Evolutionary conservation across 2,113 vertebrate species (phyloP).

Genomic region (Paramormyrops kingsleyae): DNA sequence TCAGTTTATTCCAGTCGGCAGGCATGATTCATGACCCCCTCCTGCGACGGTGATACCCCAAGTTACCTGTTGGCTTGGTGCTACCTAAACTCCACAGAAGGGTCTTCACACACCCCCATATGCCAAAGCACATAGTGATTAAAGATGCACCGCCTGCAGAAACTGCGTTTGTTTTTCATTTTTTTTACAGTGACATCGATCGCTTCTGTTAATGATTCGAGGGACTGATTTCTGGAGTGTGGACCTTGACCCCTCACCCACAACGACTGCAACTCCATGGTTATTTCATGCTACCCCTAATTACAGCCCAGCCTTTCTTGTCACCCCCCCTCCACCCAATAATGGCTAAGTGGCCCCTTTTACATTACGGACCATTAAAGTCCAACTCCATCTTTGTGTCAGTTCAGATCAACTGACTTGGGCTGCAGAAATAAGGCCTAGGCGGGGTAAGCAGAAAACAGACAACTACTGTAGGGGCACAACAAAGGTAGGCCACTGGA

Average conservation of each 20-base stretch:
- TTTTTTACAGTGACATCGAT: neutral
- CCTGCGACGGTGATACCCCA: neutral
- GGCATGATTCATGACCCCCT: neutral
- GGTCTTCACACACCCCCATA: neutral
- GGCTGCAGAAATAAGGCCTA: neutral
- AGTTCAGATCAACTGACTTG: neutral
- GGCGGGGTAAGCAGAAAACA: neutral
- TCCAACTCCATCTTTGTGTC: neutral
- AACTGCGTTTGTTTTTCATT: neutral
- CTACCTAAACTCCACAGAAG: neutral
- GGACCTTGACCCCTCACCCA: neutral
- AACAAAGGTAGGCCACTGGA: neutral
- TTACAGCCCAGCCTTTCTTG: neutral
- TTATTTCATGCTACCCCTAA: conserved; percentile 17
- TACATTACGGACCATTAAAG: neutral
- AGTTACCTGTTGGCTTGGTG: neutral
- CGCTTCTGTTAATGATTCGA: conserved; percentile 9
- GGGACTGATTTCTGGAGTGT: conserved; percentile 13
- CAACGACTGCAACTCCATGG: neutral
- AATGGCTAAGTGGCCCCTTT: neutral
- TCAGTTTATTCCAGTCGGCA: neutral
- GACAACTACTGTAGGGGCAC: neutral
- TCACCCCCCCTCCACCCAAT: neutral
- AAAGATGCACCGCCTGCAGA: neutral
- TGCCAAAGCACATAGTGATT: no score